phyloP scores from a whole-genome alignment of 2,113 vertebrate species.

The Petrocephalus microphthalmus region DNA sequence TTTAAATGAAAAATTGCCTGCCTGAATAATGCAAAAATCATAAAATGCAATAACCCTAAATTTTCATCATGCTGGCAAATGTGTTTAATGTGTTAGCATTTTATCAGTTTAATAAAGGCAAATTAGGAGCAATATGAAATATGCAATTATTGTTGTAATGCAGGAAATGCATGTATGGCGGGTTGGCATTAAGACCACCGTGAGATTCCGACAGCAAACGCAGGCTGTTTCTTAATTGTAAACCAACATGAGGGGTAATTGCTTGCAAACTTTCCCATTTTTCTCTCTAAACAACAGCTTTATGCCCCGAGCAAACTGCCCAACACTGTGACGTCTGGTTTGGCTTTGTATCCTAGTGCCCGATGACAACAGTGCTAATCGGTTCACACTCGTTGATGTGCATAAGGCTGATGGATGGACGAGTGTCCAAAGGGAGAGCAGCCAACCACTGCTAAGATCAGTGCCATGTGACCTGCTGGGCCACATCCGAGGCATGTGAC shows the following conservation, averaged over 20 bases:
- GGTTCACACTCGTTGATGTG: neutral
- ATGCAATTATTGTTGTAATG: slow-evolving; percentile 69
- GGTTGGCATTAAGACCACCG: slow-evolving; percentile 38
- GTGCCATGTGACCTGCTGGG: neutral
- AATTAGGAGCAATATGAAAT: slow-evolving; percentile 84
- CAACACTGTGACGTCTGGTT: neutral
- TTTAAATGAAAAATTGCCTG: slow-evolving; percentile 72
- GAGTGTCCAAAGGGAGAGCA: neutral
- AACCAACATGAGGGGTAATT: slow-evolving; percentile 46
- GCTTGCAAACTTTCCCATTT: slow-evolving; percentile 43
- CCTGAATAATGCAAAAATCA: slow-evolving; percentile 82
- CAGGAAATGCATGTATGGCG: slow-evolving; percentile 44
- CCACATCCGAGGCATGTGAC: neutral
- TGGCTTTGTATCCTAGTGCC: neutral
- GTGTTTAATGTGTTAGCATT: slow-evolving; percentile 72
- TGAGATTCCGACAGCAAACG: slow-evolving; percentile 47
- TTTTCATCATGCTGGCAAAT: slow-evolving; percentile 76
- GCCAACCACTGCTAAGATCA: neutral
- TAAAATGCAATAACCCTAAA: slow-evolving; percentile 83
- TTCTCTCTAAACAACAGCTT: slow-evolving; percentile 37
- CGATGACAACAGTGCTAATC: neutral
- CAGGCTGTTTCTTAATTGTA: slow-evolving; percentile 52
- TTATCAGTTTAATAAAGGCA: slow-evolving; percentile 87
- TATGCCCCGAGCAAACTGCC: neutral
- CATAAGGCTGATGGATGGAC: neutral